Percentiles rank a stretch among this genome's conserved stretches.
These are phyloP conservation scores for Nudaria mundana DNA, from an alignment of 2,888 invertebrate genomes.

Conservation along the genomic window DNA sequence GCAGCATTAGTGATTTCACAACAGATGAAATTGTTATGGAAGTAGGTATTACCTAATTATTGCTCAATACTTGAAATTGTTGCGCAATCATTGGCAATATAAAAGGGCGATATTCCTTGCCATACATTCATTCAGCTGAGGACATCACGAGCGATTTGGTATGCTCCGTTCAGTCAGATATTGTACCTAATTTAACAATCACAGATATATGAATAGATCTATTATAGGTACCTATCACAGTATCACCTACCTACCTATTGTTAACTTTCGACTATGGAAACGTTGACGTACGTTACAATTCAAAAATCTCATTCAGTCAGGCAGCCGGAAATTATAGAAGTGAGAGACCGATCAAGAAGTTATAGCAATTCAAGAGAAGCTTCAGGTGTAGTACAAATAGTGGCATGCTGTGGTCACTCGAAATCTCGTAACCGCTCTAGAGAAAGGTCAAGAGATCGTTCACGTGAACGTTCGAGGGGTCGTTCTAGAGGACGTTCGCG, in stretches of 20 bases:
- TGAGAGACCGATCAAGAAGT: not conserved
- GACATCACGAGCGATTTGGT: not conserved
- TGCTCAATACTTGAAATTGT: not conserved
- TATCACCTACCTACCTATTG: not conserved
- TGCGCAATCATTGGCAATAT: not conserved
- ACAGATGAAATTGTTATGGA: not conserved
- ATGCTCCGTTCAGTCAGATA: not conserved
- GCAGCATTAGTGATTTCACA: too few relatives aligned
- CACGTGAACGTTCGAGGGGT: conserved; percentile 10
- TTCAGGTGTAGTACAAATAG: not conserved
- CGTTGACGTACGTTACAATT: conserved; percentile 9
- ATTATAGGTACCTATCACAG: not conserved
- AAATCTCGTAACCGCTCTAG: conserved; percentile 8
- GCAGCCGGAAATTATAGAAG: not conserved
- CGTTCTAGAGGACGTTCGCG: conserved; percentile 11
- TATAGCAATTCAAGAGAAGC: not conserved
- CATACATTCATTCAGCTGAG: not conserved
- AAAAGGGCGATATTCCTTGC: too few relatives aligned
- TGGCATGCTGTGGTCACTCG: not conserved
- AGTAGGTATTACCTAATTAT: too few relatives aligned
- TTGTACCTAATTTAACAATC: not conserved
- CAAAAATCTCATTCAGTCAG: not conserved
- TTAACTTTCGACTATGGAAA: conserved; percentile 11
- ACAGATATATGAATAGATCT: too few relatives aligned
- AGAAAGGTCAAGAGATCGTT: conserved; percentile 13